Percentiles rank a stretch among this genome's conserved stretches.
phyloP scores from a whole-genome alignment of 2,113 vertebrate genomes.

The Pituophis catenifer region DNA sequence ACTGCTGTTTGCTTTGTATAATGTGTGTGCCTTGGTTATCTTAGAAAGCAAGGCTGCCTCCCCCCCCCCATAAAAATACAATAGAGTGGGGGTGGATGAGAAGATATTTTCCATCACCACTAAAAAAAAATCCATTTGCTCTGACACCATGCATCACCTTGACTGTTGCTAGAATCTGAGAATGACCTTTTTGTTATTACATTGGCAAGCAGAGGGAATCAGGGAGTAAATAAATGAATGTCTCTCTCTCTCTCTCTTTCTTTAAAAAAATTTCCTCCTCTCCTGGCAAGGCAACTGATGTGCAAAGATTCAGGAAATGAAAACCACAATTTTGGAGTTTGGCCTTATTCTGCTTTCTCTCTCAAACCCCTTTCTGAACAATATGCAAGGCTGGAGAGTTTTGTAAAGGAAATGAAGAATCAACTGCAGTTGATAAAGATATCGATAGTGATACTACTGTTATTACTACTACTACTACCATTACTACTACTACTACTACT shows the following conservation, averaged over 20 bases:
- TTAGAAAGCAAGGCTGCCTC: background rate
- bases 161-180: constrained; percentile 24
- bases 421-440: background rate
- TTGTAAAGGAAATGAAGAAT: background rate
- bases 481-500: no score
- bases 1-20: constrained; percentile 9
- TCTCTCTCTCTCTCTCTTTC: background rate
- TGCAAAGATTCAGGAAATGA: background rate
- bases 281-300: constrained; percentile 1
- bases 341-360: background rate
- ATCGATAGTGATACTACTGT: background rate
- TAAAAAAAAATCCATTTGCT: background rate
- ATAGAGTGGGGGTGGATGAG: fast-evolving
- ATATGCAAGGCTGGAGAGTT: background rate
- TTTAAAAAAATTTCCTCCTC: background rate
- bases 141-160: constrained; percentile 28
- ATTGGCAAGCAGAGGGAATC: constrained; percentile 34
- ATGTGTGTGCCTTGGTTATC: background rate
- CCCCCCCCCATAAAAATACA: background rate
- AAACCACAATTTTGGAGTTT: background rate
- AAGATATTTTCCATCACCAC: fast-evolving
- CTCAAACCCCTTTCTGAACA: background rate
- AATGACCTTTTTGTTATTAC: constrained; percentile 38
- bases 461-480: no score
- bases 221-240: constrained; percentile 33